phyloP scores from a whole-genome alignment of 2,888 invertebrate species.

The Uloborus plumipes region DNA sequence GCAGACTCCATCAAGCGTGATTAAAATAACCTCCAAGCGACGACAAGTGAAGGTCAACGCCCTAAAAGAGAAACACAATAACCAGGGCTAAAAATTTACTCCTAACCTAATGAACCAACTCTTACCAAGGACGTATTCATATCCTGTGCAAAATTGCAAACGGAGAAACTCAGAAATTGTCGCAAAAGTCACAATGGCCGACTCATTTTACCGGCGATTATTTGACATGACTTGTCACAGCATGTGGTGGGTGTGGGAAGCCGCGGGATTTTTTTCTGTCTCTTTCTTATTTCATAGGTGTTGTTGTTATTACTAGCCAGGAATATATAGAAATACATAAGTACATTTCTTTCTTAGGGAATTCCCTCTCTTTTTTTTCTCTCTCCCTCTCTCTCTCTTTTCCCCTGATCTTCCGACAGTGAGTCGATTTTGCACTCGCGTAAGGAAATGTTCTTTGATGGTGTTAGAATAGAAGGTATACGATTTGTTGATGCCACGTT shows the following conservation, averaged over 20 bases:
- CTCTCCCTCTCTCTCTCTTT: too few relatives aligned
- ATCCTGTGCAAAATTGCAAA: constrained; percentile 45
- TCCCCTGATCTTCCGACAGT: constrained; percentile 4
- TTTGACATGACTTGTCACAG: constrained; percentile 15
- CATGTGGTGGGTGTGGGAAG: constrained; percentile 47
- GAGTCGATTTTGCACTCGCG: constrained; percentile 52
- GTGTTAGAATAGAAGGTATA: neutral
- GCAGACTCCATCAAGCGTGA: neutral
- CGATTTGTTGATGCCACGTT: constrained; percentile 26
- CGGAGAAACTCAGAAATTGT: constrained; percentile 25
- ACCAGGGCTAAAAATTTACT: constrained; percentile 32
- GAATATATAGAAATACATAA: constrained; percentile 52
- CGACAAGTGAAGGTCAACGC: constrained; percentile 5
- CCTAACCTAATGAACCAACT: constrained; percentile 62
- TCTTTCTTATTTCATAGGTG: constrained; percentile 4
- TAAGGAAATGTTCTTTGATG: constrained; percentile 18
- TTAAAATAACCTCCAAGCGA: neutral
- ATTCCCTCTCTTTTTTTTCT: constrained; percentile 7
- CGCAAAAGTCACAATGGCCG: neutral
- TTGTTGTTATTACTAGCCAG: constrained; percentile 33
- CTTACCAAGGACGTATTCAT: constrained; percentile 52
- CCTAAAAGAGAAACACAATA: neutral
- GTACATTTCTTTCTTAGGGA: constrained; percentile 13
- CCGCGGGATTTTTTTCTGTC: constrained; percentile 21
- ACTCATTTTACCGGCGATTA: neutral